phyloP scores from a whole-genome alignment of 2,888 invertebrate species.

The Helleia helle region DNA sequence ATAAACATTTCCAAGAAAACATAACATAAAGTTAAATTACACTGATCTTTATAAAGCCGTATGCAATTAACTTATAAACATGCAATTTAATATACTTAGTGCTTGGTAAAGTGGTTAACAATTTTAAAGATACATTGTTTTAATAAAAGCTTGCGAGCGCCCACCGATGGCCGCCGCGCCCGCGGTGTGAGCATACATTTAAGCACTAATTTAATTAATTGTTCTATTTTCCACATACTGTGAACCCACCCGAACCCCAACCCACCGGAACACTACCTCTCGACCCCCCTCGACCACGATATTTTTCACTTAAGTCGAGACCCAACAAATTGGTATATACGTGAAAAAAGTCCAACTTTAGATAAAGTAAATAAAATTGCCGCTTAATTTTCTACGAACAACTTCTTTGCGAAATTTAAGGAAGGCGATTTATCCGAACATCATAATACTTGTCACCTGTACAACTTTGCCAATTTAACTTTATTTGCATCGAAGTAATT shows the following conservation, averaged over 20 bases:
- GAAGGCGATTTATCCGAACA: conserved; percentile 42
- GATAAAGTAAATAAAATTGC: conserved; percentile 11
- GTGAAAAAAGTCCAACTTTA: conserved; percentile 26
- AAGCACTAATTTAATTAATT: conserved; percentile 68
- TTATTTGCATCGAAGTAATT: conserved; percentile 61
- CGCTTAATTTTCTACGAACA: conserved; percentile 10
- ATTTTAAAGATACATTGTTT: conserved; percentile 53
- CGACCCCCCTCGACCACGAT: conserved; percentile 40
- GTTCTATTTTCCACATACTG: conserved; percentile 54
- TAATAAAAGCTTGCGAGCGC: conserved; percentile 42
- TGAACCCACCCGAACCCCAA: conserved; percentile 15
- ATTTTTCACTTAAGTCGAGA: conserved; percentile 53
- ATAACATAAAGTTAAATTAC: too few species aligned
- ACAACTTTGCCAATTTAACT: conserved; percentile 72
- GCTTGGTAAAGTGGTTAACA: conserved; percentile 17
- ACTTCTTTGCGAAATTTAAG: conserved; percentile 8
- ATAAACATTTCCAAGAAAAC: too few species aligned
- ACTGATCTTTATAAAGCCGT: not conserved
- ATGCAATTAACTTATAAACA: conserved; percentile 8
- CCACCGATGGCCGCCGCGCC: conserved; percentile 29
- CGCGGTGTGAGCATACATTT: conserved; percentile 41
- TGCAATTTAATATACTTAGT: conserved; percentile 8
- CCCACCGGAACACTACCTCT: conserved; percentile 15
- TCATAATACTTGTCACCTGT: conserved; percentile 54
- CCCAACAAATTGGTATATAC: conserved; percentile 43